Evolutionary conservation across 2,888 invertebrate species (phyloP), one percentile per base, ranked within the genome.

Genomic region (Leucoma salicis): DNA sequence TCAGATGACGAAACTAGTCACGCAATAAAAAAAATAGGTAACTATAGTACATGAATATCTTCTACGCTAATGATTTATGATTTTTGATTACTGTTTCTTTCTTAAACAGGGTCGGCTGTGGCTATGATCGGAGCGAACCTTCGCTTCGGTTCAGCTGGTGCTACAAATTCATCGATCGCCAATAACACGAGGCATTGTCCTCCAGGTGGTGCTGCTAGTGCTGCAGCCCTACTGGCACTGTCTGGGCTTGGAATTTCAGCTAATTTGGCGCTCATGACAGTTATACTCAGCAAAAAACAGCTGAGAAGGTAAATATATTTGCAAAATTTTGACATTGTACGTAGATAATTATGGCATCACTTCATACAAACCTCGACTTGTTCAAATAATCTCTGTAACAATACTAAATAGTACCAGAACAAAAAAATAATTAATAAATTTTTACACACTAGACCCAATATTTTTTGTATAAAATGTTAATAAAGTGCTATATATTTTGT

Each of bases 121-220:
- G 94, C 93, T 58, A 95, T 95, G 94, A 94, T 95, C 66, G 94
- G 94, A 46, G 94, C 94, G 61, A 95, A 95, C 80, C 91, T 95
- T 51, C 92, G 95, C 59, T 94, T 93, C 78, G 93, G 93, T 21
- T 92, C 92, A 25, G 89, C 91, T 24, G 91, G 92, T 14, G 92
- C 93, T 40, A 92, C 94, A 66, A 92, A 92, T 63, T 92, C 92
- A 13, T 90, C 92, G 41, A 92, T 94, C 67, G 90, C 93, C 40
- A 94, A 93, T 62, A 93, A 93, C 78, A 92, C 93, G 49, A 92
- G 94, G 79, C 93, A 94, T 70, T 95, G 95, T 71, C 95, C 95
- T 66, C 95, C 95, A 25, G 95, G 95, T 8, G 95, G 95, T 43
- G 93, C 94, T 14, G 94, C 95, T 1, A 95, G 95, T 75, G 95